phyloP scores from a whole-genome alignment of 2,888 invertebrate genomes.

The Calliphora vomitoria region DNA sequence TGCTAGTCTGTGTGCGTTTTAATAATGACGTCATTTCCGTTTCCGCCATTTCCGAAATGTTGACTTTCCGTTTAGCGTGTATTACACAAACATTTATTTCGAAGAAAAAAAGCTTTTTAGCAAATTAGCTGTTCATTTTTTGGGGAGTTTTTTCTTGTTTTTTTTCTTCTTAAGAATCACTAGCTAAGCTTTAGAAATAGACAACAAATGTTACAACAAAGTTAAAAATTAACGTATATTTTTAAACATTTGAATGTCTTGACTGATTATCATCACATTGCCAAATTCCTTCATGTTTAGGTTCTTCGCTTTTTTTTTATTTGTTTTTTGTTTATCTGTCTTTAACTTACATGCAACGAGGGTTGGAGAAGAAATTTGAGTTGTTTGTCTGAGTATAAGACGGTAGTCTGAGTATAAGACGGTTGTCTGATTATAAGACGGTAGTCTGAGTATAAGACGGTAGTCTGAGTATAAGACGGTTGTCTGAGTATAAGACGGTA shows the following conservation, averaged over 20 bases:
- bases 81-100: neutral
- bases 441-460: too few species aligned
- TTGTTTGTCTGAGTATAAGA: too few species aligned
- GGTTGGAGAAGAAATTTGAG: neutral
- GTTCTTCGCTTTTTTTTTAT: neutral
- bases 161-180: neutral
- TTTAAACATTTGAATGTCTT: slow-evolving; percentile 52
- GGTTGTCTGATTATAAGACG: too few species aligned
- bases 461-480: too few species aligned
- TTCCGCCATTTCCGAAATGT: slow-evolving; percentile 58
- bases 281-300: neutral
- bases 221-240: slow-evolving; percentile 53
- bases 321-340: neutral
- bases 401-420: too few species aligned
- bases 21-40: slow-evolving; percentile 68
- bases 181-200: neutral
- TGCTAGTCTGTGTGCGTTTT: slow-evolving; percentile 2
- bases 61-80: slow-evolving; percentile 48
- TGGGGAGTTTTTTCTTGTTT: neutral
- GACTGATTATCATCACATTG: slow-evolving; percentile 38
- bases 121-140: slow-evolving; percentile 47
- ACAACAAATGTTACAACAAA: slow-evolving; percentile 30
- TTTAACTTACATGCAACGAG: neutral
- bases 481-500: too few species aligned
- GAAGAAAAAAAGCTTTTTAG: slow-evolving; percentile 45